Base-by-base conservation (phyloP, 1,140 invertebrate species). In the Psilanteris sp. region DNA sequence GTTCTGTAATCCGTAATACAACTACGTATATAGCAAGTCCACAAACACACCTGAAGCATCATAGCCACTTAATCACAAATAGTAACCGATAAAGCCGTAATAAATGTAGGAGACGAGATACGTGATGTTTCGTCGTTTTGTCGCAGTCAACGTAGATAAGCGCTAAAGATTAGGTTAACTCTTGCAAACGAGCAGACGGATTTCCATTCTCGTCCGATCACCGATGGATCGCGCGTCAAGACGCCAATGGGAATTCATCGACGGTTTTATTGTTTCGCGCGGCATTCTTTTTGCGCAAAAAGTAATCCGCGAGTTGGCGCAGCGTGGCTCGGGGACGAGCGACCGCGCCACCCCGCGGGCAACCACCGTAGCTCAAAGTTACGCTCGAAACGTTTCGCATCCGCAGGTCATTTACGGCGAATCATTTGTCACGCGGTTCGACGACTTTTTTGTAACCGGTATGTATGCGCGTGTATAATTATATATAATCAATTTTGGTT, bases 41-140 rank as follows among this genome's bases (percentile, higher is more conserved):
- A 76, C 55, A 68, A 31, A 72, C 59, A 77, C 32, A 73, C 61
- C 62, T 41, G 66, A 68, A 75, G 62, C 64, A 75, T 74, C 61
- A 27, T 79, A 79, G 70, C 37, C 62, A 71, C 43, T 78, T 78
- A 74, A 71, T 75, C 77, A 74, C 43, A 52, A 39, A 72, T 78
- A 78, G 46, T 78, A 68, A 74, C 55, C 55, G 50, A 64, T 67
- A 74, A 74, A 79, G 34, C 74, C 61, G 57, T 79, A 80, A 80
- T 81, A 79, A 79, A 75, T 77, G 59, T 81, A 83, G 80, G 44
- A 74, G 73, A 77, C 64, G 70, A 77, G 46, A 62, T 75, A n/a
- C n/a, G 70, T 77, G 73, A 73, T 75, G 66, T 73, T 77, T 79
- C 62, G 70, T 77, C 78, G 57, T 78, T 73, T 71, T 74, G 66